Conservation (phyloP, 2,113 vertebrate genomes). For the Thalassarche chlororhynchos region DNA sequence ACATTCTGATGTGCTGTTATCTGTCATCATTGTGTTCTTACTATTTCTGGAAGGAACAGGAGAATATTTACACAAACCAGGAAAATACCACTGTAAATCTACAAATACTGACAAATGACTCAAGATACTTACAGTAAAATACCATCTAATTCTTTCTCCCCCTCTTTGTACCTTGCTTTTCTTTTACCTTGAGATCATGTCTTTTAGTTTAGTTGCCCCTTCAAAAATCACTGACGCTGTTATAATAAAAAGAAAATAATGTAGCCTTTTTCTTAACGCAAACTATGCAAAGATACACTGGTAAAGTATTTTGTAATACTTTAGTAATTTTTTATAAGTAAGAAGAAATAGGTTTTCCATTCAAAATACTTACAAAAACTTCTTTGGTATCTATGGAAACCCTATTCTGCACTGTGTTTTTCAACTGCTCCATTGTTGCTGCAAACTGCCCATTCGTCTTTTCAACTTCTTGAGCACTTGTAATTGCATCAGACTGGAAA, state of each 20-base stretch:
- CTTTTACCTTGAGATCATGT: background rate
- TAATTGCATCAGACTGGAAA: slow-evolving; percentile 81
- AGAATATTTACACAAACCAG: background rate
- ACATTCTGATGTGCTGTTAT: background rate
- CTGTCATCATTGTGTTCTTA: background rate
- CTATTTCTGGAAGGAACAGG: background rate
- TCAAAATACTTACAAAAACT: slow-evolving; percentile 86
- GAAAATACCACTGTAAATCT: background rate
- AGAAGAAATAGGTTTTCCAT: background rate
- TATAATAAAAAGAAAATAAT: background rate
- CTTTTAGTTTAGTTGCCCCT: background rate
- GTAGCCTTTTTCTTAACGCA: background rate
- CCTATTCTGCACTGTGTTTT: slow-evolving; percentile 75
- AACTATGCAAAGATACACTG: background rate
- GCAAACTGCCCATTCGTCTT: slow-evolving; percentile 73
- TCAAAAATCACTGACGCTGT: background rate
- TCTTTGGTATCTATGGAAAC: slow-evolving; percentile 79
- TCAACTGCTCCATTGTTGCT: slow-evolving; percentile 76
- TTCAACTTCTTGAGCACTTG: slow-evolving; percentile 81
- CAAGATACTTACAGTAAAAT: background rate
- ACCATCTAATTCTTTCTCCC: background rate
- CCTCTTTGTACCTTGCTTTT: background rate
- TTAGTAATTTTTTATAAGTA: background rate
- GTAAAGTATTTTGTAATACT: background rate
- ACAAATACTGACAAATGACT: background rate